Base-by-base conservation (phyloP, 2,888 invertebrate genomes). In the Sinotaia quadrata region DNA sequence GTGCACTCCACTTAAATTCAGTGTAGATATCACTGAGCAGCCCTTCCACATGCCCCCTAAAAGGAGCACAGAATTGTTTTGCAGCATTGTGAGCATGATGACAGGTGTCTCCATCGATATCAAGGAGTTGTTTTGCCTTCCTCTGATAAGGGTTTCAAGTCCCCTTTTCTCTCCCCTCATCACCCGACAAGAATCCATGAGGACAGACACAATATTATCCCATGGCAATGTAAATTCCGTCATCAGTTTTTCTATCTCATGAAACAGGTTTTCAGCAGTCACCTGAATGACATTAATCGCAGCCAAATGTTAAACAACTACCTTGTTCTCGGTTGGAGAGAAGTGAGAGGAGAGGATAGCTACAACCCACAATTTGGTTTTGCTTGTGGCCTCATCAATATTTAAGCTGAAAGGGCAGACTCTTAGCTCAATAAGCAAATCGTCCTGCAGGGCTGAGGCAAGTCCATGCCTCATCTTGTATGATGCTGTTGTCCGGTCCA, bases 11-110 rank as follows among this genome's bases (percentile, higher is more conserved):
- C 49, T 77, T 68, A 21, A 79, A 76, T 56, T 81, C 78, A 52
- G 56, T 75, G 63, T 69, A 68, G 2, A 81, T 18, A 34, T 76
- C 76, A 52, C 36, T 66, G 29, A 73, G 62, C n/a, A 79, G 54
- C 12, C 24, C n/a, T 63, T 79, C 79, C 10, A 76, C 33, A 1
- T 63, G 62, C 5, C 72, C 24, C 2, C 69, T 59, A 54, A 79
- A 81, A 0, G 68, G 75, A 15, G 67, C 58, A 47, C 78, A 73
- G 44, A 79, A 78, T n/a, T 54, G 29, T 52, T 80, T 78, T 1
- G 77, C 68, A 21, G 78, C 77, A 71, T 76, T 81, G 49, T 81
- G 79, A 0, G 70, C 67, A 59, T 80, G 78, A 54, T 78, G 79
- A n/a, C 73, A 73, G 2, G 72, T 58, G 61, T 81, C 78, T 15